Evolutionary conservation across 1,140 invertebrate genomes (phyloP).

Genomic region (Hypsibius dujardini): DNA sequence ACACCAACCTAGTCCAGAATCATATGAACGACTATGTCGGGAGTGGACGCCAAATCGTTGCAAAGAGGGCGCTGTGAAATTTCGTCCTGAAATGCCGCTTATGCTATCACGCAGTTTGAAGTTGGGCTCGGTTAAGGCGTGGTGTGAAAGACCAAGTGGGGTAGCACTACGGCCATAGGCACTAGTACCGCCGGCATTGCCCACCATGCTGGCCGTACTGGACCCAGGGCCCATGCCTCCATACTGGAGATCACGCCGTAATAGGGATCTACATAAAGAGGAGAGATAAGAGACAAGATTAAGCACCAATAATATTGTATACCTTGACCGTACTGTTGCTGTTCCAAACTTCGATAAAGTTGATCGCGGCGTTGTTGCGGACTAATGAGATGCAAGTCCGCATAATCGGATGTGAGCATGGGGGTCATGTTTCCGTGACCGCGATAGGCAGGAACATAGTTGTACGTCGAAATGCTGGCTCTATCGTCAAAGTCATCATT

Average conservation of each 20-base stretch:
- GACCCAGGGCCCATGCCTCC: not conserved
- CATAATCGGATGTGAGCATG: not conserved
- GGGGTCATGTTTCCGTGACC: not conserved
- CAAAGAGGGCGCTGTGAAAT: conserved; percentile 2
- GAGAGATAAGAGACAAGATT: not conserved
- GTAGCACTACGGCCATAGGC: not conserved
- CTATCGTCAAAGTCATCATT: not conserved
- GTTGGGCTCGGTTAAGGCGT: conserved; percentile 14
- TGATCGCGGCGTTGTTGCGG: not conserved
- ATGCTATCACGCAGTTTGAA: not conserved
- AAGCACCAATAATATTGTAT: not conserved
- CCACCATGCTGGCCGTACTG: not conserved
- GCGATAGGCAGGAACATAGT: conserved; percentile 1
- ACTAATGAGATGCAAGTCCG: not conserved
- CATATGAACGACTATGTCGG: not conserved
- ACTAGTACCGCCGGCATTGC: not conserved
- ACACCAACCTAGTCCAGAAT: conserved; percentile 7
- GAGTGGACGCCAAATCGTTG: not conserved
- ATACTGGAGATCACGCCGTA: not conserved
- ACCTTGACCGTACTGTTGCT: not conserved
- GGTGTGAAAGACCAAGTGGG: not conserved
- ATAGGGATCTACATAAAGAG: not conserved
- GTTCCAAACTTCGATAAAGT: conserved; percentile 12
- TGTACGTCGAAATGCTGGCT: conserved; percentile 10
- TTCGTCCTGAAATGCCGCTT: not conserved